Evolutionary conservation across 2,797 vertebrate species (phyloP).

Genomic region (Dipus sagitta): DNA sequence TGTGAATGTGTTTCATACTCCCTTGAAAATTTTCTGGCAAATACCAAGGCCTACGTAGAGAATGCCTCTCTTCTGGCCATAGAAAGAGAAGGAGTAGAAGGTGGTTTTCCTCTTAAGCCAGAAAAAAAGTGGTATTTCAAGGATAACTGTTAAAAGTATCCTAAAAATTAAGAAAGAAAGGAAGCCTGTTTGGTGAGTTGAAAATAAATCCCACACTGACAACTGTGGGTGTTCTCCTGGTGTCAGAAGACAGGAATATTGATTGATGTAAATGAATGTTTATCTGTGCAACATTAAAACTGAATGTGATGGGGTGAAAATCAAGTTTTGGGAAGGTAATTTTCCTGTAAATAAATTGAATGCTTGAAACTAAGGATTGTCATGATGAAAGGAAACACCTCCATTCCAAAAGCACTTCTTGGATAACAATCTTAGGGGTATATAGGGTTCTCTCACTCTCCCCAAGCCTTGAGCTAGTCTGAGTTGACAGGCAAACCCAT

Average conservation of each 20-base stretch:
- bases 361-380: rapidly evolving
- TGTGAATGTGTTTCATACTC: rapidly evolving
- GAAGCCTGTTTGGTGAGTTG: neutral
- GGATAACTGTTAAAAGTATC: neutral
- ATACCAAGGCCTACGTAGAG: neutral
- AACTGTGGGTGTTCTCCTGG: too few species aligned
- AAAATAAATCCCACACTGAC: neutral
- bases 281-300: neutral
- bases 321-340: rapidly evolving
- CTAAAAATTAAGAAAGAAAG: slow-evolving; percentile 3
- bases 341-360: neutral
- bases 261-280: neutral
- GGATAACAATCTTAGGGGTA: neutral
- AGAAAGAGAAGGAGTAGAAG: neutral
- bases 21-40: neutral
- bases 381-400: rapidly evolving
- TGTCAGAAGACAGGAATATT: neutral
- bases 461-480: too few species aligned
- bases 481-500: neutral
- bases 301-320: rapidly evolving
- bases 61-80: neutral
- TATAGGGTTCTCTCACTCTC: neutral
- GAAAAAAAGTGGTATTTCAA: neutral
- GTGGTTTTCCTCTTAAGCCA: neutral
- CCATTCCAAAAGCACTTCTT: neutral